A percentile compares a stretch with the other conserved stretches of the same genome.
phyloP scores from a whole-genome alignment of 2,888 invertebrate species.

The Parasteatoda lunata region DNA sequence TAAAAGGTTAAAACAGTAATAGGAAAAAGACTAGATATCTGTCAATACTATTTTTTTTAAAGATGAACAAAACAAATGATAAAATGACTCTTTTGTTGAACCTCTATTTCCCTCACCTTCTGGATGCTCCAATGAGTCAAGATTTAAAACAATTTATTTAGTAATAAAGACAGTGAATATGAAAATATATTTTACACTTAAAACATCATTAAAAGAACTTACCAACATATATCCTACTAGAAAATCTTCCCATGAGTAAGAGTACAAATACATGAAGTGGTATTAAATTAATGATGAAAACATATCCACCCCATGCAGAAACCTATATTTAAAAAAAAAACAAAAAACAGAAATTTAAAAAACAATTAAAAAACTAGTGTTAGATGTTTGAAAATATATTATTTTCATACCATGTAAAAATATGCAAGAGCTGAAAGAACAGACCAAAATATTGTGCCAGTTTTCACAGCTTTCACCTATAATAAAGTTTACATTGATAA shows the following conservation, averaged over 20 bases:
- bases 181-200: neutral
- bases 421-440: slow-evolving; percentile 94
- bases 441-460: slow-evolving; percentile 97
- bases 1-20: too few relatives aligned
- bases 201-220: slow-evolving; percentile 66
- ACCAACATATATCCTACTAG: slow-evolving; percentile 87
- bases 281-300: slow-evolving; percentile 99
- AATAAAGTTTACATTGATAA: slow-evolving; percentile 4
- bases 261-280: slow-evolving; percentile 95
- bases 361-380: too few relatives aligned
- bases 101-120: too few relatives aligned
- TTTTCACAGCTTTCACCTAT: slow-evolving; percentile 91
- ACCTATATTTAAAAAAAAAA: slow-evolving; percentile 80
- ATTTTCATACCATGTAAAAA: slow-evolving; percentile 93
- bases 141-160: slow-evolving; percentile 7
- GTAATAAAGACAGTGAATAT: neutral
- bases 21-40: too few relatives aligned
- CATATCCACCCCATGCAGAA: slow-evolving; percentile 99
- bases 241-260: slow-evolving; percentile 95
- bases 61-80: too few relatives aligned
- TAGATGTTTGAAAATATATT: too few relatives aligned
- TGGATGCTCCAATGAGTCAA: too few relatives aligned
- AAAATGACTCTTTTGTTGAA: too few relatives aligned
- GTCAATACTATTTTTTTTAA: too few relatives aligned
- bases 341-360: neutral